phyloP scores from a whole-genome alignment of 2,113 vertebrate species.

The Buteo buteo region DNA sequence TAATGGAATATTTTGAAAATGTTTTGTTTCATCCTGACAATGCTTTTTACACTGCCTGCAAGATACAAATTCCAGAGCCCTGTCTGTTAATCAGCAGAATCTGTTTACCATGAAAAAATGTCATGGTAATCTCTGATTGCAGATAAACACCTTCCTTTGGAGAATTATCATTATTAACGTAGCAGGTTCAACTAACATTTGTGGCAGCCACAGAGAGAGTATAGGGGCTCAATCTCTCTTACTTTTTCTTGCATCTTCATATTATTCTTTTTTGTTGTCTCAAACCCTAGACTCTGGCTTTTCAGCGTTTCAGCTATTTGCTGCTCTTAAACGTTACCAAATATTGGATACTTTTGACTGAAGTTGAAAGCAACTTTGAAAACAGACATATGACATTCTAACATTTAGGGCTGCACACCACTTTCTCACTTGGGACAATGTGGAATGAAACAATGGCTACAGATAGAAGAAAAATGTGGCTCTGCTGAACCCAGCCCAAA shows the following conservation, averaged over 20 bases:
- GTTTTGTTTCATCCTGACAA: not conserved
- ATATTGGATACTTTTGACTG: not conserved
- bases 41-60: not conserved
- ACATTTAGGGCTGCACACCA: not conserved
- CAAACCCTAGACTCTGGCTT: not conserved
- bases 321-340: not conserved
- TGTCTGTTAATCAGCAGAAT: not conserved
- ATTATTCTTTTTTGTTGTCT: not conserved
- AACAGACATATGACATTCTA: not conserved
- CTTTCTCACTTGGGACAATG: not conserved
- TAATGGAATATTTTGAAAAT: not conserved
- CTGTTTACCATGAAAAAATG: not conserved
- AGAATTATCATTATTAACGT: not conserved
- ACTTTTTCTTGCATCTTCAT: not conserved
- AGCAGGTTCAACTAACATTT: not conserved
- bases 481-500: not conserved
- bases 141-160: not conserved
- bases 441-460: not conserved
- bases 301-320: not conserved
- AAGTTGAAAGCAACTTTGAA: not conserved
- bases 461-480: not conserved
- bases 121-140: not conserved
- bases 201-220: not conserved
- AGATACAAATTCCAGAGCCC: not conserved
- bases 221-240: not conserved